Base-by-base conservation (phyloP, 2,797 vertebrate genomes). In the Brotula barbata region DNA sequence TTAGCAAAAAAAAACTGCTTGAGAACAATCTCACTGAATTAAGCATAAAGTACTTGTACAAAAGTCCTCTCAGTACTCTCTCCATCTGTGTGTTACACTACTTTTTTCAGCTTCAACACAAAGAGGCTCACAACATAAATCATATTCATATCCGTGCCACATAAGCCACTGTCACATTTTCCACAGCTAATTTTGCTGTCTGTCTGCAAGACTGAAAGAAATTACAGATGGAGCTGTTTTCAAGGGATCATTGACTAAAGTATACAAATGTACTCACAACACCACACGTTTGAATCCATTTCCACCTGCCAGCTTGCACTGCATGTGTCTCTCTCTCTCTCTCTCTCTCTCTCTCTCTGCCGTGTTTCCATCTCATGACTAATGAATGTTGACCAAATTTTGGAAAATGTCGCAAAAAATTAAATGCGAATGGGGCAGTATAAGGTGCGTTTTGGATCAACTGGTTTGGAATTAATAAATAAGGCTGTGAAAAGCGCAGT, bases 131-230 rank as follows among this genome's bases (percentile, higher is more conserved):
- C 50, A 52, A 71, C 66, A 69, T 67, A 71, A 78, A 77, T 74
- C 71, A 73, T 59, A 53, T 77, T 70, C 56, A 59, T 41, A 76
- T 69, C 68, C 64, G 41, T 61, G 71, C 72, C 80, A 79, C 76
- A 83, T 67, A 57, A 42, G 58, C 71, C 64, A 65, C 62, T 51
- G 75, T 82, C 81, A 83, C 73, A 73, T 71, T 84, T 87, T 84
- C 75, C 71, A n/a, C 53, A 41, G 64, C 71, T 84, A 44, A 75
- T 74, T 76, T 62, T 25, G 4, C 65, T 42, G 65, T 61, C 50
- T 55, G 71, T 49, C 64, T 68, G 71, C 64, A 37, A 77, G 72
- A 68, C 60, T 8, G 14, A 14, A 37, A 50, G 48, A 25, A 66
- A 43, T 55, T 55, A 64, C 60, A 78, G 62, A 63, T 14, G 50